Conservation (phyloP, 2,797 vertebrate genomes). For the Halcyon smyrnensis region DNA sequence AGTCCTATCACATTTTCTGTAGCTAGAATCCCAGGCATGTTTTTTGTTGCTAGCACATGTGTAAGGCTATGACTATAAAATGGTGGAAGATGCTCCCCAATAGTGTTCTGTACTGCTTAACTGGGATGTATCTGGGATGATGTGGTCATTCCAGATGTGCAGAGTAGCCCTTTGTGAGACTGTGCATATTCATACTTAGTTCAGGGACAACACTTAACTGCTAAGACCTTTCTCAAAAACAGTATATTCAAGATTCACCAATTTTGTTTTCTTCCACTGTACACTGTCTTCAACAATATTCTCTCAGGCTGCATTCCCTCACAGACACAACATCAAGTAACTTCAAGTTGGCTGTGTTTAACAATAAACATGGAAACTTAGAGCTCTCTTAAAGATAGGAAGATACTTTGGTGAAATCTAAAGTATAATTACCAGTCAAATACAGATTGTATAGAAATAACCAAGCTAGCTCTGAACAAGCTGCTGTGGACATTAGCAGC, state of each 20-base stretch:
- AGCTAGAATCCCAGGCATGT: background rate
- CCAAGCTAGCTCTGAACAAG: background rate
- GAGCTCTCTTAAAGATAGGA: background rate
- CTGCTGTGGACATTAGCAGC: background rate
- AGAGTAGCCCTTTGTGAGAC: background rate
- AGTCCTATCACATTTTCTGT: background rate
- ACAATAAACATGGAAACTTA: background rate
- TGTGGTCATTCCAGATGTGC: background rate
- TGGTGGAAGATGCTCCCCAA: fast-evolving
- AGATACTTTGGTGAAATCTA: background rate
- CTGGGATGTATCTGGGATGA: background rate
- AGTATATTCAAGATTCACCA: fast-evolving
- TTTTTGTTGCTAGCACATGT: background rate
- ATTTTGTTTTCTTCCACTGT: background rate
- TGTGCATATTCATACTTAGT: background rate
- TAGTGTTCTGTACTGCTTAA: background rate
- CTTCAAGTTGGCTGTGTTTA: background rate
- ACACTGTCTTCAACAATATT: background rate
- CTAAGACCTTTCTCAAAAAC: background rate
- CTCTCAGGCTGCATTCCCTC: background rate
- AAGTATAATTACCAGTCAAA: background rate
- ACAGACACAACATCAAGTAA: background rate
- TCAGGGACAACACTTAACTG: background rate
- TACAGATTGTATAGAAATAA: background rate
- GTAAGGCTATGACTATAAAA: background rate